Evolutionary conservation across 2,888 invertebrate genomes (phyloP).

Genomic region (Leptura quadrifasciata): DNA sequence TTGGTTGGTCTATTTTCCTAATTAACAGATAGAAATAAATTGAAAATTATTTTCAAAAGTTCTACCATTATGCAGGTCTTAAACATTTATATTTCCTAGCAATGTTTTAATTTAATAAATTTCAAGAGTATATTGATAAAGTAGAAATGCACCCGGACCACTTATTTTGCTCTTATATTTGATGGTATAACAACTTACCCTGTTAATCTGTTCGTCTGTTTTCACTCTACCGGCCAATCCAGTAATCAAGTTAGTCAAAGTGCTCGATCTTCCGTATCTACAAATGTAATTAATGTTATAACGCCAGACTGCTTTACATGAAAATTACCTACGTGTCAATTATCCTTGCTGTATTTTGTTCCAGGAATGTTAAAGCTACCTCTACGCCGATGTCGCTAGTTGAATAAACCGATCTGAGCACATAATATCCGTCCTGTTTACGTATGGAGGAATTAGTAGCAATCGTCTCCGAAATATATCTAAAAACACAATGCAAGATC

Average conservation of each 20-base stretch:
- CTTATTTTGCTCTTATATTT: not conserved
- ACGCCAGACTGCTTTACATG: not conserved
- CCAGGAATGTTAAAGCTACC: slow-evolving; percentile 51
- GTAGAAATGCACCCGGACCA: too few species aligned
- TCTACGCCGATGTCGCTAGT: slow-evolving; percentile 45
- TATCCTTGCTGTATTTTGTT: slow-evolving; percentile 45
- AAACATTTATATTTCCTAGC: too few species aligned
- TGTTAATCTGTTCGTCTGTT: slow-evolving; percentile 36
- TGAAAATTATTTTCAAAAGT: too few species aligned
- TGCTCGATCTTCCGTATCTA: slow-evolving; percentile 50
- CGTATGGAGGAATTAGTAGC: slow-evolving; percentile 45
- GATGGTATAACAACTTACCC: slow-evolving; percentile 35
- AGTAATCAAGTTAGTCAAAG: slow-evolving; percentile 38
- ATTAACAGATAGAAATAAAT: too few species aligned
- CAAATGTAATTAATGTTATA: slow-evolving; percentile 24
- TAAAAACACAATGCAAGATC: slow-evolving; percentile 56
- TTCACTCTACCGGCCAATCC: slow-evolving; percentile 47
- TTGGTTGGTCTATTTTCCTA: too few species aligned
- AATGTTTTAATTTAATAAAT: too few species aligned
- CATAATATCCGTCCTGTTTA: slow-evolving; percentile 51
- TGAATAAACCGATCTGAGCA: slow-evolving; percentile 47
- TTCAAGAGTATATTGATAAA: too few species aligned
- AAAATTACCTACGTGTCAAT: slow-evolving; percentile 42
- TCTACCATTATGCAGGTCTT: too few species aligned
- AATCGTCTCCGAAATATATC: slow-evolving; percentile 52